Conservation (phyloP, 2,888 invertebrate genomes). For the Caenorhabditis sp. region DNA sequence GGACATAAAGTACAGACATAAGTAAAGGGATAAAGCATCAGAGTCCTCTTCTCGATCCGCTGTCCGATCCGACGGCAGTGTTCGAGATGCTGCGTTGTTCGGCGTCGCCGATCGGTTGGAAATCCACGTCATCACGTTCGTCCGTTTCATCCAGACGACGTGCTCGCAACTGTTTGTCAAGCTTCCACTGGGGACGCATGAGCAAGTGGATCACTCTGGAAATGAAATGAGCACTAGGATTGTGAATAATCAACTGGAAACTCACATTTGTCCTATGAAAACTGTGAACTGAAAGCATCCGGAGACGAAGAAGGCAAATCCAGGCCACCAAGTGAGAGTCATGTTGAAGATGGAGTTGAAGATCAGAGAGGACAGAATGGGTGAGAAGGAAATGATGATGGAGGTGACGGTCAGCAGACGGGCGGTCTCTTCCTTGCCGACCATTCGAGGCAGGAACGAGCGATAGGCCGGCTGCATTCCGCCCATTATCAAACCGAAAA, state of each 20-base stretch:
- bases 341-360: constrained; percentile 74
- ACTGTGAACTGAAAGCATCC: constrained; percentile 65
- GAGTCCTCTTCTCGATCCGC: constrained; percentile 42
- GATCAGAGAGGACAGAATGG: constrained; percentile 68
- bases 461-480: constrained; percentile 74
- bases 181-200: constrained; percentile 68
- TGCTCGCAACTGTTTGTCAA: constrained; percentile 51
- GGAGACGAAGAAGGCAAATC: constrained; percentile 74
- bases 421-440: constrained; percentile 76
- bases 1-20: too few relatives aligned
- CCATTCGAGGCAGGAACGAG: constrained; percentile 75
- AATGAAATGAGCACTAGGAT: neutral
- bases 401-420: constrained; percentile 68
- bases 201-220: constrained; percentile 65
- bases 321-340: constrained; percentile 73
- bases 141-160: constrained; percentile 31
- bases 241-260: neutral
- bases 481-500: constrained; percentile 66
- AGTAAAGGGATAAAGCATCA: too few relatives aligned
- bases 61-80: constrained; percentile 61
- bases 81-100: constrained; percentile 64
- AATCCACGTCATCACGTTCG: constrained; percentile 31
- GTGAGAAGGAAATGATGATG: constrained; percentile 72
- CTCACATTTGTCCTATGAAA: constrained; percentile 69
- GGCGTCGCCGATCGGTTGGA: constrained; percentile 6